A percentile compares a stretch with the other conserved stretches of the same genome.
Evolutionary conservation across 2,113 vertebrate species (phyloP).

Genomic region (Sphyrna mokarran): DNA sequence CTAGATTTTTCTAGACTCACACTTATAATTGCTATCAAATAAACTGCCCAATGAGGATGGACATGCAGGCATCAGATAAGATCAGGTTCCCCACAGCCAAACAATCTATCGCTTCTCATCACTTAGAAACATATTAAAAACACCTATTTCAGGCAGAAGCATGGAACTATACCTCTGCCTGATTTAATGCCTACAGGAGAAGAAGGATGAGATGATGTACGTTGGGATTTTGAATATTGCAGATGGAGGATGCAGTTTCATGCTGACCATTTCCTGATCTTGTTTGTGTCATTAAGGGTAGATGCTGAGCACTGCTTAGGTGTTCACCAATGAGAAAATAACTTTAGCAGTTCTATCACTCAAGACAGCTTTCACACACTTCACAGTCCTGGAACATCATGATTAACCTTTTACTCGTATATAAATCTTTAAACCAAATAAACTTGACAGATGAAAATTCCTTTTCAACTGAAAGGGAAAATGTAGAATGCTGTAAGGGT

Average conservation of each 20-base stretch:
- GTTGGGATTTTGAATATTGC: not conserved
- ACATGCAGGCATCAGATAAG: not conserved
- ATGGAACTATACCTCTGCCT: not conserved
- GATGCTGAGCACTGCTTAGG: not conserved
- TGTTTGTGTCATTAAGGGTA: not conserved
- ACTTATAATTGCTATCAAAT: not conserved
- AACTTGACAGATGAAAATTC: not conserved
- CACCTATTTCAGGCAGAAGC: not conserved
- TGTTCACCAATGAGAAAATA: not conserved
- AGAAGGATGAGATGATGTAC: not conserved
- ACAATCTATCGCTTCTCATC: not conserved
- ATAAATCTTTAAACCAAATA: not conserved
- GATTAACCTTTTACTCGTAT: not conserved
- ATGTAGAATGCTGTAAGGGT: not conserved
- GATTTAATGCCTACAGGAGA: not conserved
- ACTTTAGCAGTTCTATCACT: not conserved
- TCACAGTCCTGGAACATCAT: not conserved
- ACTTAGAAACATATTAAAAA: not conserved
- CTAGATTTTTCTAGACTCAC: not conserved
- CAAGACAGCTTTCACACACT: not conserved
- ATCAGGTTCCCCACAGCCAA: not conserved
- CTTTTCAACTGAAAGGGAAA: not conserved
- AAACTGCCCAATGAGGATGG: not conserved
- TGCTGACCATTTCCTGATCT: not conserved
- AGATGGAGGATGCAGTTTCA: not conserved